Base-by-base conservation (phyloP, 2,888 invertebrate genomes). In the Resseliella maxima region DNA sequence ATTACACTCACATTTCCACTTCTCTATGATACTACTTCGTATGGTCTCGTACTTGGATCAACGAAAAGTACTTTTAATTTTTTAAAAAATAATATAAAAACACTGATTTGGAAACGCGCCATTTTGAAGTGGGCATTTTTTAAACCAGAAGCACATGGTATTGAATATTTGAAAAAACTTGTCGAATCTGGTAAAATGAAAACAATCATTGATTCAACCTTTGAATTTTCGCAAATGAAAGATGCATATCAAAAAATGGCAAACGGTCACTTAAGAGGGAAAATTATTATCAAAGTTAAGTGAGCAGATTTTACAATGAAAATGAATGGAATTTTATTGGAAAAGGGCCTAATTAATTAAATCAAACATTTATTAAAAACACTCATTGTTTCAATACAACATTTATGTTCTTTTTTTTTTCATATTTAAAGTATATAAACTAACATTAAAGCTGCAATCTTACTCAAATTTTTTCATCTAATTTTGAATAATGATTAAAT, bases 1-100 rank as follows among this genome's bases (percentile, higher is more conserved):
- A 94, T 98, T 87, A 96, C 97, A 86, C 93, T 98, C 87, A 94
- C 94, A 87, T 94, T 96, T 64, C 98, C 98, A 5, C 90, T 98
- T 88, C 91, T 99, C 89, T 92, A 92, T 88, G 95, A 96, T 90
- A 93, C 95, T 18, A 98, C 98, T 91, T 92, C 92, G 87, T 92
- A 93, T 89, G 98, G 96, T 24, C 87, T 95, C 38, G 88, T 94
- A 0, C 90, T 92, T 27, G 96, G 96, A 0, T 89, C 93, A 10
- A 88, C 93, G 1, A 93, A 92, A 88, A 95, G 95, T 90, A 90
- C 93, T 8, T 89, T 91, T 0, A 92, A 93, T 88, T 89, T 95
- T 24, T 85, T 94, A 0, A 90, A 91, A 72, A 72, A 36, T 18
- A 95, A 95, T 90, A 89, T 93, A 0, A 91, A 89, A 36, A 88